These are phyloP conservation scores for Philonicus albiceps DNA, from an alignment of 2,888 invertebrate genomes.

Conservation along the genomic window DNA sequence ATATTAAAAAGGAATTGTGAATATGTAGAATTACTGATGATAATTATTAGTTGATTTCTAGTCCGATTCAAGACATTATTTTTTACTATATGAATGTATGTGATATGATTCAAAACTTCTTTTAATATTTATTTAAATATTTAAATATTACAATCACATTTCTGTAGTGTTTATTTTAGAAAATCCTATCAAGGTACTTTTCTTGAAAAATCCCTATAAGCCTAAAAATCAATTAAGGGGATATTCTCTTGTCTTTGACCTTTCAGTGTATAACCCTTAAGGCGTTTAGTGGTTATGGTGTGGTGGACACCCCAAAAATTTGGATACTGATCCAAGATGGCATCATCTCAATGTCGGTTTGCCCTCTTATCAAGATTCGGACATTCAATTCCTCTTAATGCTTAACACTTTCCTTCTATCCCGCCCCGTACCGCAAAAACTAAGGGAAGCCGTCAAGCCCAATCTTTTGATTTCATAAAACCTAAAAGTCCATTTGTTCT, in stretches of 20 bases:
- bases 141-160: not conserved
- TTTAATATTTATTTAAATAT: not conserved
- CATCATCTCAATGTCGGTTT: not conserved
- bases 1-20: no score
- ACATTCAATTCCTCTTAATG: conserved; percentile 18
- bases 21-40: no score
- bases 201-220: not conserved
- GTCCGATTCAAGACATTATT: no score
- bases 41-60: no score
- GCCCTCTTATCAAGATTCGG: conserved; percentile 2
- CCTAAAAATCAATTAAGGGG: not conserved
- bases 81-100: no score
- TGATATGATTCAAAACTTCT: no score
- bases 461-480: conserved; percentile 40
- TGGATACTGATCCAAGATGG: not conserved
- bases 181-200: not conserved
- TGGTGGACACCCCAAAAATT: not conserved
- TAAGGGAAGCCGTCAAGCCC: conserved; percentile 1
- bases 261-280: not conserved
- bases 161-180: not conserved
- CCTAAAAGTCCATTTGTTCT: conserved; percentile 35
- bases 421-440: not conserved
- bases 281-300: not conserved
- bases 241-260: not conserved
- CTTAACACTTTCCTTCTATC: not conserved